Base-by-base conservation (phyloP, 2,888 invertebrate genomes). In the Crocallis elinguaria region DNA sequence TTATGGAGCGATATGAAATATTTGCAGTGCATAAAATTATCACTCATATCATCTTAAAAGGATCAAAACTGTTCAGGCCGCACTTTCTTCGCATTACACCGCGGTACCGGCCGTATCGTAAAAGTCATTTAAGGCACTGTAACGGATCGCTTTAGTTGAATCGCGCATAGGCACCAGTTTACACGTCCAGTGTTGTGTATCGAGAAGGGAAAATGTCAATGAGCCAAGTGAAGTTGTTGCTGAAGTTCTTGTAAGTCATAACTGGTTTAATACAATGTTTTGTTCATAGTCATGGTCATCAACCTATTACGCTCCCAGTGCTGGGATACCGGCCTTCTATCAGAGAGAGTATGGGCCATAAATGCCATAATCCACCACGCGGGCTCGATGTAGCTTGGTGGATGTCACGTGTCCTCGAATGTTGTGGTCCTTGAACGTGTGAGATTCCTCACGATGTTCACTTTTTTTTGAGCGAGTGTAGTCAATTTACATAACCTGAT, bases 11-110 rank as follows among this genome's bases (percentile, higher is more conserved):
- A n/a, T n/a, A n/a, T n/a, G n/a, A n/a, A n/a, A n/a, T n/a, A n/a
- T n/a, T n/a, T n/a, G n/a, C n/a, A n/a, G n/a, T n/a, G n/a, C n/a
- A n/a, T n/a, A n/a, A n/a, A n/a, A n/a, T n/a, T n/a, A 6, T 30
- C 16, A 9, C 9, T 32, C 11, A 33, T 14, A 9, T 8, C 1
- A 14, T 9, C n/a, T 21, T n/a, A n/a, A n/a, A 60, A 64, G 49
- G 49, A 66, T 58, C 59, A 60, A 62, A 48, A 37, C 52, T 1
- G 7, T 4, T 13, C 25, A 13, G 8, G 7, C 45, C 5, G 3
- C 19, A 9, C 1, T 9, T 33, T 19, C n/a, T 16, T 2, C 8
- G 12, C 16, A 21, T 23, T 38, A 1, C 19, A 36, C 37, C 16
- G 14, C 19, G n/a, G 8, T 6, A 12, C 14, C 19, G 13, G 29